phyloP scores from a whole-genome alignment of 2,113 vertebrate genomes.

The Mormyrus lacerda region DNA sequence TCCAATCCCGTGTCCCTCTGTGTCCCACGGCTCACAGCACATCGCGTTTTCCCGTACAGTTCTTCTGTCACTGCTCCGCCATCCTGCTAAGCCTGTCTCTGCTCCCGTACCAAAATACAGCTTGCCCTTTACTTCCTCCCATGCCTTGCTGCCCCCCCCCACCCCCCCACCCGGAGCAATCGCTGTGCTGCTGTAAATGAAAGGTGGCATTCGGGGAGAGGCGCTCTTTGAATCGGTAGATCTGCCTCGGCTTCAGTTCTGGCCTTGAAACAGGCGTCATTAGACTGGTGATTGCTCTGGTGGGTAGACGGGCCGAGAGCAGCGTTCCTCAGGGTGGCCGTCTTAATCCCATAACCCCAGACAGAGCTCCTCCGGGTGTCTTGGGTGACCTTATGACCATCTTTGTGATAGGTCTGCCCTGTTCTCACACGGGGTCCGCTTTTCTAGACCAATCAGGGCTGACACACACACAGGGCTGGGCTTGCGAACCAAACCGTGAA shows the following conservation, averaged over 20 bases:
- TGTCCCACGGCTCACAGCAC: background rate
- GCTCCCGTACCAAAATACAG: background rate
- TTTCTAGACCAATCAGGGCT: background rate
- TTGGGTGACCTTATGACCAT: background rate
- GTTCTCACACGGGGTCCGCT: background rate
- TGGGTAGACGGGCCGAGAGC: background rate
- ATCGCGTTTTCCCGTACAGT: background rate
- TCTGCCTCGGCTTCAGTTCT: background rate
- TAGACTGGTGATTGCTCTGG: background rate
- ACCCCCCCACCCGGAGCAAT: background rate
- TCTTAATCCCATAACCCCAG: background rate
- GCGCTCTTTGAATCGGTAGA: background rate
- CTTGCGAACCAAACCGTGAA: background rate
- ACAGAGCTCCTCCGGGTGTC: background rate
- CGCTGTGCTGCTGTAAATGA: background rate
- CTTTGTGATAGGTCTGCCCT: background rate
- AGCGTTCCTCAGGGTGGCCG: background rate
- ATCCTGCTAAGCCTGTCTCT: background rate
- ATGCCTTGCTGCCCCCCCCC: background rate
- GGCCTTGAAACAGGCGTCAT: background rate
- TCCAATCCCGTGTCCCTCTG: background rate
- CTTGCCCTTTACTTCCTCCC: background rate
- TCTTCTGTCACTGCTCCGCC: background rate
- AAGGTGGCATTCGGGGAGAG: background rate
- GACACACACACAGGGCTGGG: background rate